Evolutionary conservation across 2,113 vertebrate genomes (phyloP), one percentile per base, ranked within the genome.

Genomic region (Pomatorhinus ruficollis): DNA sequence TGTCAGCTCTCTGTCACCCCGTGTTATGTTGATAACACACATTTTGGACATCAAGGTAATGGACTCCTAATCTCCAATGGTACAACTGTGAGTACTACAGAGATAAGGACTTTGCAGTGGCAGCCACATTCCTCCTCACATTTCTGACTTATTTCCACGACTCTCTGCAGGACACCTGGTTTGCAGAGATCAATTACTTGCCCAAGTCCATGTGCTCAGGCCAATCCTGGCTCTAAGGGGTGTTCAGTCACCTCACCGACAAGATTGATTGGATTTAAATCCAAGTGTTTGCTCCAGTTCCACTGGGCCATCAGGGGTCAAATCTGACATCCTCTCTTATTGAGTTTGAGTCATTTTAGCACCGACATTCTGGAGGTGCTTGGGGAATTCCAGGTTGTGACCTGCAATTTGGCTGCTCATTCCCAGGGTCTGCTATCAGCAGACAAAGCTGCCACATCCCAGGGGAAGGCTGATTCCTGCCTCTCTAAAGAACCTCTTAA

Each of bases 321-420:
- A 57, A 96, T 89, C 92, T 81, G 90, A 94, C 93, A 96, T 95
- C 86, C 95, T 89, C 90, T 81, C 93, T 79, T 95, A 96, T 87
- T 95, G 96, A 94, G 90, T 92, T 92, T 37, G 88, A 97, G 92
- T 94, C 96, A 76, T 60, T 97, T 93, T 14, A 94, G 86, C 15
- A 69, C 85, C 87, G 64, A 87, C 85, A 78, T 93, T 87, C 69
- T 89, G 96, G 90, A 94, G 83, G 89, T 94, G 76, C 88, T 71
- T 61, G 69, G 96, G 96, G 95, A 96, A 93, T 96, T 96, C 94
- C 88, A 94, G 95, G 95, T 90, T 96, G 95, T 82, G 96, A 96
- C 94, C 96, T 91, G 88, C 77, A 96, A 91, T 96, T 90, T 95
- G 90, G 61, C 65, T 93, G 76, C 3, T 94, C 88, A 8, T 76